Percentiles rank a stretch among this genome's conserved stretches.
Conservation (phyloP, 2,888 invertebrate species). For the Caradrina kadenii region DNA sequence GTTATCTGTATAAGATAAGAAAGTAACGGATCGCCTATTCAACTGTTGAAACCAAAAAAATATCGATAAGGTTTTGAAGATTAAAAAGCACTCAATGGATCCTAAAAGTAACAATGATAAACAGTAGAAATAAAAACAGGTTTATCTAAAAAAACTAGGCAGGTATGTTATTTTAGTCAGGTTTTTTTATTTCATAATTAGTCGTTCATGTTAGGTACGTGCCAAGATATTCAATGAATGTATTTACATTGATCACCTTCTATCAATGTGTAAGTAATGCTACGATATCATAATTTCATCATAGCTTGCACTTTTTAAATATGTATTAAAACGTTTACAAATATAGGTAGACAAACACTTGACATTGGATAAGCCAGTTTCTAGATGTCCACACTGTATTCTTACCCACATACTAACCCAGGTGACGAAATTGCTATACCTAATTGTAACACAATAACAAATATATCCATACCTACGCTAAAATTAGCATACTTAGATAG, state of each 20-base stretch:
- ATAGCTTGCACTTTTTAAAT: conserved; percentile 57
- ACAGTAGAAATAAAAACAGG: background rate
- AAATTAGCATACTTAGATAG: conserved; percentile 29
- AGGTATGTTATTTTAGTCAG: background rate
- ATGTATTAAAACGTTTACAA: conserved; percentile 56
- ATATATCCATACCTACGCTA: conserved; percentile 10
- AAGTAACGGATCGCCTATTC: background rate
- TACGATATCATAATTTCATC: conserved; percentile 46
- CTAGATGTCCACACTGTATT: conserved; percentile 57
- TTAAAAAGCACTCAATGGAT: background rate
- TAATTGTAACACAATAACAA: conserved; percentile 23
- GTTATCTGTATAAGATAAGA: background rate
- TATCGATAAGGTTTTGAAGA: background rate
- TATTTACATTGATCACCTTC: conserved; percentile 21
- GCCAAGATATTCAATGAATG: background rate
- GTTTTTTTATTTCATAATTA: background rate
- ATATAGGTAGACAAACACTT: conserved; percentile 59
- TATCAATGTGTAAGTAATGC: conserved; percentile 31
- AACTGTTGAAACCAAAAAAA: background rate
- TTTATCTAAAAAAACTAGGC: background rate
- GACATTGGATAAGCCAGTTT: conserved; percentile 74
- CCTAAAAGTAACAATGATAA: background rate
- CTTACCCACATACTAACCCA: conserved; percentile 12
- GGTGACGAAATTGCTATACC: conserved; percentile 26
- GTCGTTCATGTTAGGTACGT: background rate